Percentiles rank a stretch among this genome's conserved stretches.
Conservation (phyloP, 2,797 vertebrate genomes). For the Kryptopterus vitreolus region DNA sequence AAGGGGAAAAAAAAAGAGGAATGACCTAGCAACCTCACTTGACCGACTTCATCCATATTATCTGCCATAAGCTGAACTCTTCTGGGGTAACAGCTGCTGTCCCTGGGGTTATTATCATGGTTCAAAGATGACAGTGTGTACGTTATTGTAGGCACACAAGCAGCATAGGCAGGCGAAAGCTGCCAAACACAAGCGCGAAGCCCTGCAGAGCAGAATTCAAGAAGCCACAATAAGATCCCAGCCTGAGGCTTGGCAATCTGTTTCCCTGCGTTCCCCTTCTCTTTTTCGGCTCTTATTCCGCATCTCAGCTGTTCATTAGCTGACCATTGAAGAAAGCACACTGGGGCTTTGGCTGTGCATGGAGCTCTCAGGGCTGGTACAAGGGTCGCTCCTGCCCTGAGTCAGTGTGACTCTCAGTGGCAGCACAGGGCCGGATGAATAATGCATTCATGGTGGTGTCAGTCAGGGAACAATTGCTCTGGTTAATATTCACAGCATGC, state of each 20-base stretch:
- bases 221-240: constrained; percentile 60
- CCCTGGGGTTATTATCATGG: constrained; percentile 59
- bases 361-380: constrained; percentile 30
- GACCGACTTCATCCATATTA: not conserved
- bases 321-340: constrained; percentile 50
- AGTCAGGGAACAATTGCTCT: constrained; percentile 53
- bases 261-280: constrained; percentile 58
- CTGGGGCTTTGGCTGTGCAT: constrained; percentile 26
- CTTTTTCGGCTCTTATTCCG: constrained; percentile 50
- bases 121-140: constrained; percentile 56
- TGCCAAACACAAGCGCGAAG: constrained; percentile 61
- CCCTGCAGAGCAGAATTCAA: constrained; percentile 67
- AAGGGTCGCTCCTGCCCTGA: constrained; percentile 37
- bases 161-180: constrained; percentile 61
- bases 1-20: constrained; percentile 16
- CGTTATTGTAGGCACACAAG: constrained; percentile 38
- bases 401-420: constrained; percentile 37
- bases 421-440: constrained; percentile 49
- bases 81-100: constrained; percentile 64
- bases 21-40: constrained; percentile 36
- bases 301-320: constrained; percentile 64
- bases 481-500: constrained; percentile 62
- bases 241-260: constrained; percentile 65
- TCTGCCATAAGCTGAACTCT: constrained; percentile 54
- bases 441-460: constrained; percentile 53